These are phyloP conservation scores for Cebus imitator DNA, from an alignment of 2,113 vertebrate genomes.

Conservation along the genomic window DNA sequence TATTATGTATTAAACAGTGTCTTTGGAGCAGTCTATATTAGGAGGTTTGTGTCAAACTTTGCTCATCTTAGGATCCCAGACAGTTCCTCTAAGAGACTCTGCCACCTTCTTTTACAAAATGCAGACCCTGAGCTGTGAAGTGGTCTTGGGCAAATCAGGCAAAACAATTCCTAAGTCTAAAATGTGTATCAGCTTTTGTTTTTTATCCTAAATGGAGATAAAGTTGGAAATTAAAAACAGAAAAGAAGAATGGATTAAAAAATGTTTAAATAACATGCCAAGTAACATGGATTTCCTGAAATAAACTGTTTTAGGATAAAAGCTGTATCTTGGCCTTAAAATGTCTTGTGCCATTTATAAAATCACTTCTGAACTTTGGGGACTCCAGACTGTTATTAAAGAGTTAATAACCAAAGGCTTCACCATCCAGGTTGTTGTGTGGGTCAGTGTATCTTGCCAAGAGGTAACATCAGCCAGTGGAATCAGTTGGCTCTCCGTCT, in stretches of 20 bases:
- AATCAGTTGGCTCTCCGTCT: slow-evolving; percentile 5
- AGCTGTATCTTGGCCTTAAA: background rate
- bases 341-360: background rate
- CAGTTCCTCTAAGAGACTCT: background rate
- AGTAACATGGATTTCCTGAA: background rate
- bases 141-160: background rate
- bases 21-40: background rate
- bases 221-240: background rate
- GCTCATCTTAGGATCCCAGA: background rate
- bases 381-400: background rate
- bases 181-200: background rate
- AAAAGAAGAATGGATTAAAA: background rate
- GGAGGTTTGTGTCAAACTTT: background rate
- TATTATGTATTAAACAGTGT: too few relatives aligned
- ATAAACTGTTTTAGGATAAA: too few relatives aligned
- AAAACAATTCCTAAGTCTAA: background rate
- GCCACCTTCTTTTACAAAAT: background rate
- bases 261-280: background rate
- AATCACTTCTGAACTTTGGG: background rate
- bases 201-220: background rate
- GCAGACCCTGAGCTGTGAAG: background rate
- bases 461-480: slow-evolving; percentile 36
- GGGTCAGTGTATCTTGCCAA: slow-evolving; percentile 37
- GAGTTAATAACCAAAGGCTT: background rate
- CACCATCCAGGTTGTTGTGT: background rate